Evolutionary conservation across 2,113 vertebrate genomes (phyloP).

Genomic region (Silurus asotus): DNA sequence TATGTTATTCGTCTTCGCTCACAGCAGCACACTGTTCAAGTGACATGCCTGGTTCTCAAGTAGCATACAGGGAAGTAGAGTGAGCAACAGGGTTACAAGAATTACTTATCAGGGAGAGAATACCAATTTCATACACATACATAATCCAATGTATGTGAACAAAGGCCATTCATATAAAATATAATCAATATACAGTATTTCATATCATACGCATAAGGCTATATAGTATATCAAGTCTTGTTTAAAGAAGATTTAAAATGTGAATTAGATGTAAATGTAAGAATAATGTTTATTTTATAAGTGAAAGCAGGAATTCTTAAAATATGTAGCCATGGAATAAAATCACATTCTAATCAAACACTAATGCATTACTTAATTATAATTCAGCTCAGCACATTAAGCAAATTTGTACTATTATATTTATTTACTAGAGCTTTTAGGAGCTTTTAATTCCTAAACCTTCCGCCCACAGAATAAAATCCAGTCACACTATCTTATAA

Average conservation of each 20-base stretch:
- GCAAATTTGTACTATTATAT: not conserved
- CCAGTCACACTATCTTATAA: not conserved
- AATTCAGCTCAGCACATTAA: not conserved
- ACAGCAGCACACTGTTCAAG: slow-evolving; percentile 38
- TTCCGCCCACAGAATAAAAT: not conserved
- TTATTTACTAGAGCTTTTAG: not conserved
- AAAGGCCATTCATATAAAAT: not conserved
- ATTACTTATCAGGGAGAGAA: slow-evolving; percentile 22
- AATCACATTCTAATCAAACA: not conserved
- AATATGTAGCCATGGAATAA: not conserved
- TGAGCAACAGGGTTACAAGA: slow-evolving; percentile 31
- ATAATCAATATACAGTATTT: not conserved
- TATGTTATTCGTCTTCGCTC: slow-evolving; percentile 48
- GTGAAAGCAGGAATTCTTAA: not conserved
- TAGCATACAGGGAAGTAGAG: slow-evolving; percentile 45
- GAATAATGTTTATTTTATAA: not conserved
- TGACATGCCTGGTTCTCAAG: slow-evolving; percentile 37
- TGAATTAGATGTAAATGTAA: not conserved
- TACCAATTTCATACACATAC: slow-evolving; percentile 10
- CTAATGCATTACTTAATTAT: not conserved
- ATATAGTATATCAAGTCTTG: not conserved
- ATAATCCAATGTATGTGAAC: not conserved
- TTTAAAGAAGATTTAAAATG: not conserved
- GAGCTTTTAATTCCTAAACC: not conserved
- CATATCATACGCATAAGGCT: not conserved